Evolutionary conservation across 2,888 invertebrate genomes (phyloP).

Genomic region (Seira sanloemensis): DNA sequence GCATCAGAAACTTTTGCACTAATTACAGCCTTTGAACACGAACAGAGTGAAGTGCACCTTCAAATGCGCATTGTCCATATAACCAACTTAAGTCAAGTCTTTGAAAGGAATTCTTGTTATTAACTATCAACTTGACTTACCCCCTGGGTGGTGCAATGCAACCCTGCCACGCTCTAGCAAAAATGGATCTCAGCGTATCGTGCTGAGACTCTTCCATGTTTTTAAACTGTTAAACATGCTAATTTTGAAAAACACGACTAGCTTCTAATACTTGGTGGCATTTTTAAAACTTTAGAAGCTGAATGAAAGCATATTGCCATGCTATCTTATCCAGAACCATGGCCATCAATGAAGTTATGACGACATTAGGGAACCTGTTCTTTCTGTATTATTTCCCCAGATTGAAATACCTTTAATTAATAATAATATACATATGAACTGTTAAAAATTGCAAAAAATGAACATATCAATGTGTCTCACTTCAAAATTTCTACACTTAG

Average conservation of each 20-base stretch:
- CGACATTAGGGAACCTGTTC: no score
- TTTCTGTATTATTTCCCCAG: no score
- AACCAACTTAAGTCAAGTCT: background rate
- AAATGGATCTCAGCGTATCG: conserved; percentile 25
- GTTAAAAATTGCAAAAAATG: no score
- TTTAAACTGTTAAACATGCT: conserved; percentile 22
- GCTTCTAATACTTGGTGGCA: no score
- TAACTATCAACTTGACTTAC: conserved; percentile 12
- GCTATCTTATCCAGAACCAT: background rate
- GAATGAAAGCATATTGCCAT: background rate
- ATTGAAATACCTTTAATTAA: no score
- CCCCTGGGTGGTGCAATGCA: conserved; percentile 33
- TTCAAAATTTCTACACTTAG: no score
- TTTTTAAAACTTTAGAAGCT: background rate
- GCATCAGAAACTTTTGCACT: conserved; percentile 46
- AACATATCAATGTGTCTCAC: no score
- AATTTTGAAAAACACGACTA: conserved; percentile 17
- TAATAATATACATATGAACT: no score
- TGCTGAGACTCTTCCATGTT: conserved; percentile 49
- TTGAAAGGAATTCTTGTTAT: background rate
- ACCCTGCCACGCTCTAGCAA: conserved; percentile 31
- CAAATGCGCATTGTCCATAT: background rate
- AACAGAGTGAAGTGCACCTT: conserved; percentile 54
- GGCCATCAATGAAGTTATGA: conserved; percentile 34
- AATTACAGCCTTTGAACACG: conserved; percentile 2